Evolutionary conservation across 2,888 invertebrate species (phyloP).

Genomic region (Hydraecia micacea): DNA sequence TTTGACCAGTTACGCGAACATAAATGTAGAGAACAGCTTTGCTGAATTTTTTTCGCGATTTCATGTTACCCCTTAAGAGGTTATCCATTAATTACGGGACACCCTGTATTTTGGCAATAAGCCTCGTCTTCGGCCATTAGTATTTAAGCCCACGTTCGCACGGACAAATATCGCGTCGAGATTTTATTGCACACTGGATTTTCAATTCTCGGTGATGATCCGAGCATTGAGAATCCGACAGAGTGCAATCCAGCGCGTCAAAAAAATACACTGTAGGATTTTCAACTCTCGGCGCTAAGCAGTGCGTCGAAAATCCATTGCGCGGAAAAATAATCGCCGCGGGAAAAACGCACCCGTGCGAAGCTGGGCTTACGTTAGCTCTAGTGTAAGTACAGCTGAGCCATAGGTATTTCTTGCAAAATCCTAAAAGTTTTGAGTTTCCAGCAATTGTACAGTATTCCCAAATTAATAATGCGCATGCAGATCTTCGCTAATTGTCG

Average conservation of each 20-base stretch:
- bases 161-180: background rate
- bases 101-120: background rate
- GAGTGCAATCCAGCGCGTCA: background rate
- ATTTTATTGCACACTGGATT: background rate
- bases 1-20: too few species aligned
- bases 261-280: background rate
- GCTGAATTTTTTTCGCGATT: too few species aligned
- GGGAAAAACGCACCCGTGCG: too few species aligned
- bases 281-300: background rate
- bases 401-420: too few species aligned
- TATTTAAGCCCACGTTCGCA: background rate
- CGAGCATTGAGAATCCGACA: background rate
- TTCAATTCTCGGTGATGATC: background rate
- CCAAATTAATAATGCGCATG: too few species aligned
- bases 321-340: too few species aligned
- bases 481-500: too few species aligned
- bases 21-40: too few species aligned
- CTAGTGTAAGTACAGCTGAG: background rate
- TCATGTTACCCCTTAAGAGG: too few species aligned
- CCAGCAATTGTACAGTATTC: too few species aligned
- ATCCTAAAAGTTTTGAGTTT: background rate
- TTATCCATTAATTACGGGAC: too few species aligned
- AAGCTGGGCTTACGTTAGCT: background rate
- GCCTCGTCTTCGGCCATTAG: too few species aligned
- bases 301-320: background rate